phyloP scores from a whole-genome alignment of 2,113 vertebrate genomes.

The Rhadina sibilatrix region DNA sequence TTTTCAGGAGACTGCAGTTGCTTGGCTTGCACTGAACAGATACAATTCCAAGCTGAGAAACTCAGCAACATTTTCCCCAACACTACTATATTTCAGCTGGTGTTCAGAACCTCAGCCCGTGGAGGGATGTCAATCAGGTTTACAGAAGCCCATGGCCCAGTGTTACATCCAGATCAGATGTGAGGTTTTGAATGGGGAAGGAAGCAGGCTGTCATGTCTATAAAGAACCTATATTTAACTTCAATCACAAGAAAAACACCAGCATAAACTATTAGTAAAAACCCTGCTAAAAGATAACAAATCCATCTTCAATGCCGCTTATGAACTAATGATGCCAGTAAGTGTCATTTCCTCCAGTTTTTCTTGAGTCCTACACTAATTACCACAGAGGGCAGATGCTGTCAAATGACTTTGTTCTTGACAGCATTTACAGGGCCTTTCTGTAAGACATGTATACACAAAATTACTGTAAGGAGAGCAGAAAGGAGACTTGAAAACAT shows the following conservation, averaged over 20 bases:
- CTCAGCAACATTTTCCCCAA: not conserved
- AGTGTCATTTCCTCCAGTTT: not conserved
- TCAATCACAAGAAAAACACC: not conserved
- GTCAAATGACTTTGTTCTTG: not conserved
- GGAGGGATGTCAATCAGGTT: not conserved
- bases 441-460: not conserved
- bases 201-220: not conserved
- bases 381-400: not conserved
- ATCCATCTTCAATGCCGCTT: not conserved
- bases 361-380: not conserved
- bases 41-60: not conserved
- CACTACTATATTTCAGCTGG: not conserved
- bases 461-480: not conserved
- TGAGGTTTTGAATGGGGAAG: not conserved
- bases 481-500: not conserved
- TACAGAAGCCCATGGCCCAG: not conserved
- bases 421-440: not conserved
- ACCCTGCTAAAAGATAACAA: not conserved
- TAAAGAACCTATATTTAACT: not conserved
- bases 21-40: not conserved
- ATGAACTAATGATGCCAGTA: not conserved
- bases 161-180: not conserved
- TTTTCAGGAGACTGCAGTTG: not conserved
- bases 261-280: not conserved
- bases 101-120: not conserved